Evolutionary conservation across 2,888 invertebrate species (phyloP), one percentile per base, ranked within the genome.

Genomic region (Cryptophagus acutangulus): DNA sequence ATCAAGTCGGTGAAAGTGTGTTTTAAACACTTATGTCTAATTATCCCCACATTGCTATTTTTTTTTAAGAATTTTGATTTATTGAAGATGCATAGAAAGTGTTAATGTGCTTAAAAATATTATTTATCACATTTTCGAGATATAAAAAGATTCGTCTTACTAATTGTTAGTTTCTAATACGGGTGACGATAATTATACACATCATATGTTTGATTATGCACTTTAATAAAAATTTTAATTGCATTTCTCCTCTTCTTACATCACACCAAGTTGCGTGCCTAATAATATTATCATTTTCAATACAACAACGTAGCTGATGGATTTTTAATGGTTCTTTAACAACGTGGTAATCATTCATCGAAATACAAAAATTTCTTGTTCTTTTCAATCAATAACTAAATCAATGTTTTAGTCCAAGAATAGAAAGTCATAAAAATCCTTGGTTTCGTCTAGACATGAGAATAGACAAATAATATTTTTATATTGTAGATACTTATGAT

Each of bases 1-100:
- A 54, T 54, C 46, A 45, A 43, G 39, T 38, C 36, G 49, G 52
- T 52, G 54, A 54, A 54, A 54, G 54, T 54, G 43, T 39, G 44
- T 31, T 28, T 42, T 31, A 34, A 17, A 38, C 35, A 36, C 38
- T 44, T 43, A 44, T 43, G 43, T 46, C 36, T 48, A 50, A 52
- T 50, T 52, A 48, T 39, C 40, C 38, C 40, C 41, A 31, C 36
- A 42, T 31, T 28, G 40, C 38, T 40, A 41, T 43, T 41, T 43
- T 16, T 17, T 24, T 9, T 17, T 1, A 24, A n/a, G 12, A 14
- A 14, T 36, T 41, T 39, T 38, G 41, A 38, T 45, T 41, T 45
- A 41, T 41, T 38, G n/a, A 9, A 31, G 15, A 31, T 16, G 31
- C 31, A 10, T 31, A 31, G 31, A 31, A 31, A 31, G 31, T 31